A percentile compares a stretch with the other conserved stretches of the same genome.
Evolutionary conservation across 1,140 invertebrate genomes (phyloP).

Genomic region (Helicoverpa armigera): DNA sequence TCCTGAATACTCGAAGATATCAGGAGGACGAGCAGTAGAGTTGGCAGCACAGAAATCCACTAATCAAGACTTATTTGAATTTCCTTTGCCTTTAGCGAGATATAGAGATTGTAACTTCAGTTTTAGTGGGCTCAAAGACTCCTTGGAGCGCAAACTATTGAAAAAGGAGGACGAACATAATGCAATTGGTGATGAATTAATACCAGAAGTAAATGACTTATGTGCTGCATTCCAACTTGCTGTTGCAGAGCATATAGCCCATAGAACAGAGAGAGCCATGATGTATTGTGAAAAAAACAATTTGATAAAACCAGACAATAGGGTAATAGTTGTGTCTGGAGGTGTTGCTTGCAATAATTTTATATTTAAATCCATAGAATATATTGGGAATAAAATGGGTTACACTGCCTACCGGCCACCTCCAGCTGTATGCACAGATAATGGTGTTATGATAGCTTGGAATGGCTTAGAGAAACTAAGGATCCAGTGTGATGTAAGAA

Average conservation of each 20-base stretch:
- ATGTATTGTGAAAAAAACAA: slow-evolving; percentile 89
- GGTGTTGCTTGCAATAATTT: slow-evolving; percentile 98
- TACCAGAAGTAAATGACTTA: slow-evolving; percentile 93
- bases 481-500: slow-evolving; percentile 61
- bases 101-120: slow-evolving; percentile 85
- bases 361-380: slow-evolving; percentile 90
- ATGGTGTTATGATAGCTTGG: slow-evolving; percentile 99
- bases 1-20: slow-evolving; percentile 90
- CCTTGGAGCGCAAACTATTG: slow-evolving; percentile 66
- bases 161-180: slow-evolving; percentile 73
- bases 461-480: slow-evolving; percentile 94
- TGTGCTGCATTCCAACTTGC: slow-evolving; percentile 94
- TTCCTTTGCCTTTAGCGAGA: slow-evolving; percentile 88
- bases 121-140: slow-evolving; percentile 80
- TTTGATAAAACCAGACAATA: slow-evolving; percentile 87
- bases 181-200: slow-evolving; percentile 89
- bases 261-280: slow-evolving; percentile 94
- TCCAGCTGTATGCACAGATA: slow-evolving; percentile 97
- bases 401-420: slow-evolving; percentile 92
- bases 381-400: slow-evolving; percentile 89
- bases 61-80: slow-evolving; percentile 90
- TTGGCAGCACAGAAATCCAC: slow-evolving; percentile 90
- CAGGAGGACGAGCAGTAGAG: slow-evolving; percentile 96
- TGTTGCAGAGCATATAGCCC: slow-evolving; percentile 92
- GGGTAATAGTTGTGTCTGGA: slow-evolving; percentile 94